Conservation (phyloP, 1,140 invertebrate genomes). For the Notospermus geniculatus region DNA sequence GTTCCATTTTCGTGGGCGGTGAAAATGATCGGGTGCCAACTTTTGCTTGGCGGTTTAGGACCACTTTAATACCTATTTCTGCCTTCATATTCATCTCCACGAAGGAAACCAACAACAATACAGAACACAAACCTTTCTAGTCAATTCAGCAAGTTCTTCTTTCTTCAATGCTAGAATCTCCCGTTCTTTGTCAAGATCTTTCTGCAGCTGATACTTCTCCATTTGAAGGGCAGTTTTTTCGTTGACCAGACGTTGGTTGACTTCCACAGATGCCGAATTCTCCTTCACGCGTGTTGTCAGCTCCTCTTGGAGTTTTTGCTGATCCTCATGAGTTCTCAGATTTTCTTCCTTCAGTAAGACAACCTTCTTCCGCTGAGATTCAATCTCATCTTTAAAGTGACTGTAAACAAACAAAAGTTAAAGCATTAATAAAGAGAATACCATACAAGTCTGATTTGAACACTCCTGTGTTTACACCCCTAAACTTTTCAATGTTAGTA, state of each 20-base stretch:
- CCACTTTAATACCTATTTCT: no score
- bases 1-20: no score
- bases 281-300: conserved; percentile 45
- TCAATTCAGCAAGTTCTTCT: conserved; percentile 28
- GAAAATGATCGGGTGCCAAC: no score
- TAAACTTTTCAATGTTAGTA: background rate
- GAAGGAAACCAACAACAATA: background rate
- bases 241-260: conserved; percentile 34
- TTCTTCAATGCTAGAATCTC: conserved; percentile 28
- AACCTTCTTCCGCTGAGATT: conserved; percentile 32
- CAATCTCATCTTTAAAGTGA: conserved; percentile 37
- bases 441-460: no score
- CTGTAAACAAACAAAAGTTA: conserved; percentile 22
- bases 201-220: conserved; percentile 28
- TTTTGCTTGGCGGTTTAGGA: no score
- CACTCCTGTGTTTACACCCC: no score
- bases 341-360: conserved; percentile 37
- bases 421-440: no score
- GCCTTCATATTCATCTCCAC: no score
- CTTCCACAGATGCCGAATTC: conserved; percentile 31
- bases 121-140: conserved; percentile 28
- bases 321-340: conserved; percentile 35
- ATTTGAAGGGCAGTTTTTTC: conserved; percentile 36
- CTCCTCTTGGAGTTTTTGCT: conserved; percentile 35
- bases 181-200: conserved; percentile 30